These are phyloP conservation scores for Cryptotermes secundus DNA, from an alignment of 1,140 invertebrate genomes.

Conservation along the genomic window DNA sequence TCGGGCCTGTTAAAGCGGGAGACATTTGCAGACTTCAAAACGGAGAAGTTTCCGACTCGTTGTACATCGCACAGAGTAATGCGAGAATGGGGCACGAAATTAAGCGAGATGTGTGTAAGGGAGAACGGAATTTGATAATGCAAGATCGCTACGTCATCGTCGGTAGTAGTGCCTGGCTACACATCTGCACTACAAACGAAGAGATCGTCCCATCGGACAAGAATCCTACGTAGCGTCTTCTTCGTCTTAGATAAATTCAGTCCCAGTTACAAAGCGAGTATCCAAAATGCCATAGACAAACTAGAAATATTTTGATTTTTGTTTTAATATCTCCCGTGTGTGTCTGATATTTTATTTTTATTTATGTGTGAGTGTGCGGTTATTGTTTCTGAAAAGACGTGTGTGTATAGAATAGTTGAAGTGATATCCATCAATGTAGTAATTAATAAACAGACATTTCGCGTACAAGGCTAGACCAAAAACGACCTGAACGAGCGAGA, in stretches of 20 bases:
- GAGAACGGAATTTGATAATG: not conserved
- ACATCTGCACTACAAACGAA: not conserved
- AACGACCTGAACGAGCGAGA: not conserved
- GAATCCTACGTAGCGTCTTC: constrained; percentile 22
- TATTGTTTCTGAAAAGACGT: not conserved
- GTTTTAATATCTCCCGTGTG: constrained; percentile 12
- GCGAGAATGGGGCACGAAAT: not conserved
- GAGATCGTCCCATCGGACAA: constrained; percentile 24
- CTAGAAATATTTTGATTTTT: not conserved
- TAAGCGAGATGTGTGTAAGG: not conserved
- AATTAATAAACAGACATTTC: not conserved
- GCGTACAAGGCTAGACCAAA: not conserved
- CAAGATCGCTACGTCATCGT: not conserved
- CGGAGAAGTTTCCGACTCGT: too few species aligned
- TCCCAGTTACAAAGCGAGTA: too few species aligned
- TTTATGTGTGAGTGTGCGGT: constrained; percentile 9
- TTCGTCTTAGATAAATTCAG: not conserved
- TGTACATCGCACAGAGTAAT: too few species aligned
- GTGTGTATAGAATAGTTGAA: not conserved
- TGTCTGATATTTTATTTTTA: constrained; percentile 12
- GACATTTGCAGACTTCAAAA: not conserved
- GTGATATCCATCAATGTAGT: too few species aligned
- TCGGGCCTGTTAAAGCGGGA: not conserved
- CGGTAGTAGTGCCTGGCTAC: not conserved
- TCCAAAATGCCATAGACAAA: constrained; percentile 2